These are phyloP conservation scores for Psix sp. DNA, from an alignment of 1,140 invertebrate genomes.

Conservation along the genomic window DNA sequence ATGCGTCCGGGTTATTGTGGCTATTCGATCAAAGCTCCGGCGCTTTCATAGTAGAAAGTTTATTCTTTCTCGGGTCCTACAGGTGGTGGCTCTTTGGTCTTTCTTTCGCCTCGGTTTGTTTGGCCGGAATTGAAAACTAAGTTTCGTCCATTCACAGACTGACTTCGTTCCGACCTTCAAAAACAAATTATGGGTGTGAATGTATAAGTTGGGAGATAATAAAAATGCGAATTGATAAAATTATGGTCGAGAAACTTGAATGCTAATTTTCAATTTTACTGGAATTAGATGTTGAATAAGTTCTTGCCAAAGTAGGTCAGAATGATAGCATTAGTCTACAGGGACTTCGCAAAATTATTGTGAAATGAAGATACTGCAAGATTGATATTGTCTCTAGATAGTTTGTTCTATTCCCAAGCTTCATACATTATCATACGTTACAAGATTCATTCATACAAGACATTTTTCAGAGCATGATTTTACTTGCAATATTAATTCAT, in stretches of 20 bases:
- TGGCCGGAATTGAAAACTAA: neutral
- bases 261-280: slow-evolving; percentile 5
- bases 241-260: too few species aligned
- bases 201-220: slow-evolving; percentile 1
- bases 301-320: slow-evolving; percentile 10
- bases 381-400: slow-evolving; percentile 45
- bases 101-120: neutral
- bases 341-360: slow-evolving; percentile 28
- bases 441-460: slow-evolving; percentile 12
- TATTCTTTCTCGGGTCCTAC: neutral
- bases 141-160: too few species aligned
- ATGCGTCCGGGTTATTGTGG: slow-evolving; percentile 9
- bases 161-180: too few species aligned
- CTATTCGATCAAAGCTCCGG: slow-evolving; percentile 5
- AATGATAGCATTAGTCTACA: slow-evolving; percentile 23
- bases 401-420: slow-evolving; percentile 24
- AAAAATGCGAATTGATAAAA: too few species aligned
- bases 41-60: neutral
- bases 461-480: too few species aligned
- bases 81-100: slow-evolving; percentile 10
- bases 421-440: slow-evolving; percentile 12
- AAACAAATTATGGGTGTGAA: too few species aligned
- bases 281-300: neutral
- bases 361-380: slow-evolving; percentile 36
- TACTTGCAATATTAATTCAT: too few species aligned